Base-by-base conservation (phyloP, 2,113 vertebrate genomes). In the Tenebrosternarchus preto region DNA sequence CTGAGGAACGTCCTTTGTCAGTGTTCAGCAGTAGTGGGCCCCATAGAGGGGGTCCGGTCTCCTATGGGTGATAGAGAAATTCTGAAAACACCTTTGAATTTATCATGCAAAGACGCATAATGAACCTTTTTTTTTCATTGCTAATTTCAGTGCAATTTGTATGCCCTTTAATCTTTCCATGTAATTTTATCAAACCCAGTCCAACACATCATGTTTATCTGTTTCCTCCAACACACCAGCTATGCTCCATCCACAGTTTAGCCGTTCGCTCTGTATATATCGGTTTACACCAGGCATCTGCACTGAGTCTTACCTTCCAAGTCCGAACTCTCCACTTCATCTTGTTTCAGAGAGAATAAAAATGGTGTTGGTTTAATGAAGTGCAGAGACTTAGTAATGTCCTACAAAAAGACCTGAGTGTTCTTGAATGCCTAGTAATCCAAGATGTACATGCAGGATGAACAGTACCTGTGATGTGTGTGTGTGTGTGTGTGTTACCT, bases 281-380 rank as follows among this genome's bases (percentile, higher is more conserved):
- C 76, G 61, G 25, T 79, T 80, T 56, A 31, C 46, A 76, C 53
- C 67, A 33, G 22, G 71, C 63, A 76, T 73, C 77, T 82, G 80
- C 90, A 74, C 77, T 81, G 73, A 16, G 9, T 82, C 92, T 93
- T 92, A 93, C 91, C 91, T 92, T 94, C 92, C 81, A 93, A 81
- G 83, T 92, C 90, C 91, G 91, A 88, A 74, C 91, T 91, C 79
- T 93, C 92, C 90, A 92, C 90, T 85, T 92, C 90, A 88, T 92
- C 92, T 93, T 91, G 85, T 5, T 39, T 76, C 79, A 82, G 85
- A 57, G 84, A 91, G 71, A 91, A 89, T 85, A 59, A 88, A 76
- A 89, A 72, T 64, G 63, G 74, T n/a, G 82, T 90, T 89, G 86
- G 72, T 33, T 64, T 76, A 83, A 80, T 63, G 36, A 7, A 0